Conservation (phyloP, 1,140 invertebrate genomes). For the Hestina assimilis region DNA sequence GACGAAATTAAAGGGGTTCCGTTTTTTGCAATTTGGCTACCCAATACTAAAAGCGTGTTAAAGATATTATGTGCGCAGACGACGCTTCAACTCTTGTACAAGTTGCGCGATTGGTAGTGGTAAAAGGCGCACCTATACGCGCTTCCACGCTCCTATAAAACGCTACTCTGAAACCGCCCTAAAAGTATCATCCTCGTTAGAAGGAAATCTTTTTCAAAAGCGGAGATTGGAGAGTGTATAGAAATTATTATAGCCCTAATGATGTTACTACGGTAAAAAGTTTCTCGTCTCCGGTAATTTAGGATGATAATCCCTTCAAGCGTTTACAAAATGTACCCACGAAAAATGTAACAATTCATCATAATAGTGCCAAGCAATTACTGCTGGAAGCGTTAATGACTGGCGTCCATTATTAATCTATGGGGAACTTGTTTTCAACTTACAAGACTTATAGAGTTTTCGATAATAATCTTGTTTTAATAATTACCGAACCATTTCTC, state of each 20-base stretch:
- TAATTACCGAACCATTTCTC: constrained; percentile 71
- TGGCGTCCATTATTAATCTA: constrained; percentile 65
- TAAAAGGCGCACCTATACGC: no score
- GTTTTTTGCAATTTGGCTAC: no score
- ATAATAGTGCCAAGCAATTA: constrained; percentile 75
- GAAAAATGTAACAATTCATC: constrained; percentile 68
- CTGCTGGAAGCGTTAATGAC: constrained; percentile 70
- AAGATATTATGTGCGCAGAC: no score
- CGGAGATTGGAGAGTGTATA: constrained; percentile 28
- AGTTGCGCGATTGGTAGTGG: no score
- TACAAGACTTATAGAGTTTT: constrained; percentile 63
- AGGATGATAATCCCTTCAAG: constrained; percentile 50
- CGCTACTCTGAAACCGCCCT: no score
- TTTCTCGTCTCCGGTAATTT: constrained; percentile 24
- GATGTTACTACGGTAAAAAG: constrained; percentile 32
- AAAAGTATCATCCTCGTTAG: constrained; percentile 33
- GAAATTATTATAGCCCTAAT: constrained; percentile 38
- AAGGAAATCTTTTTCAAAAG: constrained; percentile 30
- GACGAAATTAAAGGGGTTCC: no score
- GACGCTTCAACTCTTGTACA: no score
- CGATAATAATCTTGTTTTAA: constrained; percentile 75
- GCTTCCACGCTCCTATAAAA: no score
- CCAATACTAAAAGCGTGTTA: no score
- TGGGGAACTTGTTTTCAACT: constrained; percentile 63
- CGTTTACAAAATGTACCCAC: constrained; percentile 45